Base-by-base conservation (phyloP, 2,888 invertebrate species). In the Synergus japonicus region DNA sequence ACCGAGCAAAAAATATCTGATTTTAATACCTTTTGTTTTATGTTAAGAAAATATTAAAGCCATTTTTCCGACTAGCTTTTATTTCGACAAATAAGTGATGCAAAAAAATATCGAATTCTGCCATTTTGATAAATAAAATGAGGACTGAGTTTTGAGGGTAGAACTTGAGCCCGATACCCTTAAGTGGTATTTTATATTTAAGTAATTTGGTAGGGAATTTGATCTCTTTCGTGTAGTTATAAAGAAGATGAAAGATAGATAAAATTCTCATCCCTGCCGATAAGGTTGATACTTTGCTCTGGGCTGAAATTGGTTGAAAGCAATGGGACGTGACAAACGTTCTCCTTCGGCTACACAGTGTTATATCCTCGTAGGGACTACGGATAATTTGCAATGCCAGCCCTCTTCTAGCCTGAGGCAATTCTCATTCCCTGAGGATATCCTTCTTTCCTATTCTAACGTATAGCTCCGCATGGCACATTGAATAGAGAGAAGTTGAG, bases 361-460 rank as follows among this genome's bases (percentile, higher is more conserved):
- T 29, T 29, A 63, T 29, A 63, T 63, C 13, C 29, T 63, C 7
- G 7, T 29, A 63, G 29, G 63, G 63, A 63, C 7, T 63, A 13
- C 37, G 29, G 41, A 37, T 54, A 73, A 73, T 73, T 73, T 73
- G 29, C 22, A 73, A 73, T 73, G n/a, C 12, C 54, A 13, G 63
- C 22, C 12, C 7, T 29, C 63, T 29, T 69, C 29, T 10, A 49
- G 54, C 29, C 8, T 41, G 37, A 15, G n/a, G 54, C 10, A 58
- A 73, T 73, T 41, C 37, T 41, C 37, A 58, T 41, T 41, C 49
- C 49, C 49, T 29, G 29, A 49, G 73, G 54, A n/a, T 73, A 73
- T 73, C 37, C n/a, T 73, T 54, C 73, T 73, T 54, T 15, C n/a
- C 49, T 54, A 41, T 73, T 54, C n/a, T 5, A 67, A 54, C 54